These are phyloP conservation scores for Aplysina aerophoba DNA, from an alignment of 37 sponge, comb jelly and placozoan species.

Conservation along the genomic window DNA sequence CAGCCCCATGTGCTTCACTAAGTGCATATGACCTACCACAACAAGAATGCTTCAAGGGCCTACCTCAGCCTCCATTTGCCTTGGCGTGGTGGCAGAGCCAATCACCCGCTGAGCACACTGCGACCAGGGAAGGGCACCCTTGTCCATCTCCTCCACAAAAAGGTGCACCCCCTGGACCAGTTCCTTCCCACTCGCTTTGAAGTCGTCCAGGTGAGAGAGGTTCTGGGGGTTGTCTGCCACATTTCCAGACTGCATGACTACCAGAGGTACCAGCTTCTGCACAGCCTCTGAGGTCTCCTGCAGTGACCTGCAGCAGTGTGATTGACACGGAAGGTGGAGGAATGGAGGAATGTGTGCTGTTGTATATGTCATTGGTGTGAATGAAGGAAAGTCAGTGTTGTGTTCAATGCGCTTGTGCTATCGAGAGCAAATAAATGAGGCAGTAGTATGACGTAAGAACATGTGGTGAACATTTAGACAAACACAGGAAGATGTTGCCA, in stretches of 20 bases:
- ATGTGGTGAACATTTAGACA: no score
- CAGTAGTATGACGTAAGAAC: no score
- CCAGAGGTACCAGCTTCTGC: neutral
- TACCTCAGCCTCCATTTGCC: conserved; percentile 59
- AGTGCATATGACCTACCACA: no score
- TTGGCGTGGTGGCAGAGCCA: conserved; percentile 45
- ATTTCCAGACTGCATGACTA: neutral
- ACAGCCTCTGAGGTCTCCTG: neutral
- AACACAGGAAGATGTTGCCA: no score
- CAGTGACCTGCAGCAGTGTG: neutral
- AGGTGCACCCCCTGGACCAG: neutral
- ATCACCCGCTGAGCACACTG: conserved; percentile 58
- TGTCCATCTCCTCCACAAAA: conserved; percentile 19
- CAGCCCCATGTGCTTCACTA: no score
- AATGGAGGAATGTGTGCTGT: no score
- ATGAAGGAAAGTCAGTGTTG: no score
- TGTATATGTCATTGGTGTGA: no score
- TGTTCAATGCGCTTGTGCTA: no score
- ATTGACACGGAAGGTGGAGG: no score
- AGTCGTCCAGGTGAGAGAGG: conserved; percentile 3
- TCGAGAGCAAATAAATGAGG: no score
- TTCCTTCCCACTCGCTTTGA: conserved; percentile 23
- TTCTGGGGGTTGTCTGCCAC: conserved; percentile 27
- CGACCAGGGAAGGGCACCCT: conserved; percentile 76
- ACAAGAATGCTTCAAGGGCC: neutral